Conservation (phyloP, 2,797 vertebrate genomes). For the Notamacropus eugenii region DNA sequence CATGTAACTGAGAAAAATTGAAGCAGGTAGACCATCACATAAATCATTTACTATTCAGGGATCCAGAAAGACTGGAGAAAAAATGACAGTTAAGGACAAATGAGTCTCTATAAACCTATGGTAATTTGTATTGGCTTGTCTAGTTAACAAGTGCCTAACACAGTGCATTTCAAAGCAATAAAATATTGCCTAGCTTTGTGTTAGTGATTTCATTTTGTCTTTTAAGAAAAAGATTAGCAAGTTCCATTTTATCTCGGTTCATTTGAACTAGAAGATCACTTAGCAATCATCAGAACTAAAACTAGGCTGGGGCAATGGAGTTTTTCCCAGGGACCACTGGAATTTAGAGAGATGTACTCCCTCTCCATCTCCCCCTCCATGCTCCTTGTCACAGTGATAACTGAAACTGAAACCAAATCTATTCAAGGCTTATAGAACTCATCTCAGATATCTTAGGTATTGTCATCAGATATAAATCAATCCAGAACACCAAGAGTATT, state of each 20-base stretch:
- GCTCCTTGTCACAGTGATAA: not conserved
- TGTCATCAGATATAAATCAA: not conserved
- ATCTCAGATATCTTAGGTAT: not conserved
- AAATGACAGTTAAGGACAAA: conserved; percentile 38
- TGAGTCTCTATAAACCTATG: conserved; percentile 3
- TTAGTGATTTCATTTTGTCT: not conserved
- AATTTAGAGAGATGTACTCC: not conserved
- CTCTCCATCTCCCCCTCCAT: not conserved
- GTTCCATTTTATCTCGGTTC: not conserved
- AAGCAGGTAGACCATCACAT: conserved; percentile 34
- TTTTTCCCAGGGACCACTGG: not conserved
- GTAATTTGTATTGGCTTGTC: conserved; percentile 2
- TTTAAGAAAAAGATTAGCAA: not conserved
- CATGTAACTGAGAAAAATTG: conserved; percentile 12
- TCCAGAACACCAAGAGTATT: not conserved
- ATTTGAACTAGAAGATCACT: not conserved
- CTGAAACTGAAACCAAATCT: not conserved
- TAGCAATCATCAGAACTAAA: not conserved
- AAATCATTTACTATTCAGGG: not conserved
- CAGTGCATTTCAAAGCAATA: not conserved
- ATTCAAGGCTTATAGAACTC: not conserved
- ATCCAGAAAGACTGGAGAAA: conserved; percentile 36
- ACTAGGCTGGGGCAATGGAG: not conserved
- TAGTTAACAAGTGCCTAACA: not conserved
- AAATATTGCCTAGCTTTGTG: not conserved